A percentile compares a stretch with the other conserved stretches of the same genome.
phyloP scores from a whole-genome alignment of 37 sponge, comb jelly and placozoan species.

The Diacarnus erythraeanus region DNA sequence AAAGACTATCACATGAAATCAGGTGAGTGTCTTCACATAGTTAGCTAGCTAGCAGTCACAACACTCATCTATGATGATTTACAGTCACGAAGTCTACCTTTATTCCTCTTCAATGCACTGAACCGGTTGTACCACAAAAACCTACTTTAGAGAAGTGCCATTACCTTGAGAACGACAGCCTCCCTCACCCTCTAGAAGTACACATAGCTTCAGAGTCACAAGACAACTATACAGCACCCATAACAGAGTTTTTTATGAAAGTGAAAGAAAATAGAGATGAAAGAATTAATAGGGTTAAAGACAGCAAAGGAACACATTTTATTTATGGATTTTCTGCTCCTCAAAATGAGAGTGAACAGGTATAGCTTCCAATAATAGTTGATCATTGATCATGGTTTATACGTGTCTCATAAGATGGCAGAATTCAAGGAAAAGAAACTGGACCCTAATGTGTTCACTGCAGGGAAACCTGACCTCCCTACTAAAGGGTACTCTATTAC shows the following conservation, averaged over 20 bases:
- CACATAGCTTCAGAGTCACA: conserved; percentile 9
- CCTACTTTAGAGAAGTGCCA: conserved; percentile 38
- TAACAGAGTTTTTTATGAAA: conserved; percentile 1
- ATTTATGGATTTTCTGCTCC: conserved; percentile 56
- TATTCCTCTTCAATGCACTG: conserved; percentile 15
- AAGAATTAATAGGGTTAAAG: conserved; percentile 35
- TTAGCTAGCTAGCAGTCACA: not conserved
- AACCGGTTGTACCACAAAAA: not conserved
- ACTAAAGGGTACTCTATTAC: conserved; percentile 45
- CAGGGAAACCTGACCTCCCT: conserved; percentile 36
- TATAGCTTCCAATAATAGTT: not conserved
- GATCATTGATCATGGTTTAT: not conserved
- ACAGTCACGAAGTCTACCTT: conserved; percentile 60
- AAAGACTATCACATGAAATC: not conserved
- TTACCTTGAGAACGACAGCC: conserved; percentile 63
- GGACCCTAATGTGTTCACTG: conserved; percentile 32
- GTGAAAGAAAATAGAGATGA: conserved; percentile 20
- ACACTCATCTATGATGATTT: not conserved
- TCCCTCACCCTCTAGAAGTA: conserved; percentile 35
- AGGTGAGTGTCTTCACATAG: not conserved
- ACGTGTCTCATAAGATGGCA: conserved; percentile 45
- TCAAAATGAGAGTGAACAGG: conserved; percentile 46
- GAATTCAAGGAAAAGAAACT: conserved; percentile 32
- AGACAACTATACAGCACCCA: not conserved
- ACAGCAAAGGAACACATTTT: conserved; percentile 78